phyloP scores from a whole-genome alignment of 2,797 vertebrate species.

The Channa striata region DNA sequence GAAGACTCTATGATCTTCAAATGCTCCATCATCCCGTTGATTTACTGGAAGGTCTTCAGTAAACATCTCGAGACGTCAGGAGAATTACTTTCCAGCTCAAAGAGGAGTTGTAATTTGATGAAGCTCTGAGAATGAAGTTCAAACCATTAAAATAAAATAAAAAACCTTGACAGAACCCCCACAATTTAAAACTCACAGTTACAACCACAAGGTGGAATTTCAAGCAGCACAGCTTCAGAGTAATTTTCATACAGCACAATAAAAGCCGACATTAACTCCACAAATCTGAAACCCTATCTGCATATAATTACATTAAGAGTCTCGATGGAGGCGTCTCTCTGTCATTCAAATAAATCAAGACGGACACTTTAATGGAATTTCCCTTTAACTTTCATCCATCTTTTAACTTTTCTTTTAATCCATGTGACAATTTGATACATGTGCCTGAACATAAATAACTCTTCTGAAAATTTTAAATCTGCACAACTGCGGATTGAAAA shows the following conservation, averaged over 20 bases:
- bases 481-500: background rate
- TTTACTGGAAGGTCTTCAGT: constrained; percentile 13
- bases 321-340: background rate
- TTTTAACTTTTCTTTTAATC: constrained; percentile 28
- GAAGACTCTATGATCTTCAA: constrained; percentile 7
- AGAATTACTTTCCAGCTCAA: constrained; percentile 20
- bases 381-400: constrained; percentile 38
- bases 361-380: constrained; percentile 46
- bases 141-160: background rate
- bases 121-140: constrained; percentile 14
- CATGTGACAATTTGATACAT: constrained; percentile 22
- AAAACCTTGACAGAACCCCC: background rate
- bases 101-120: background rate
- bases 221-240: constrained; percentile 3
- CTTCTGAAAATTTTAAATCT: background rate
- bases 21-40: constrained; percentile 21
- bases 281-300: constrained; percentile 29
- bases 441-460: background rate
- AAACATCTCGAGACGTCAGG: constrained; percentile 33
- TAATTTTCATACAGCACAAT: constrained; percentile 5
- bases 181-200: background rate
- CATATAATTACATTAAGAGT: constrained; percentile 24
- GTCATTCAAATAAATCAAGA: constrained; percentile 46
- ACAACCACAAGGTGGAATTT: background rate
- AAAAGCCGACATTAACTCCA: constrained; percentile 25